phyloP scores from a whole-genome alignment of 2,888 invertebrate species.

The Rhaphigaster nebulosa region DNA sequence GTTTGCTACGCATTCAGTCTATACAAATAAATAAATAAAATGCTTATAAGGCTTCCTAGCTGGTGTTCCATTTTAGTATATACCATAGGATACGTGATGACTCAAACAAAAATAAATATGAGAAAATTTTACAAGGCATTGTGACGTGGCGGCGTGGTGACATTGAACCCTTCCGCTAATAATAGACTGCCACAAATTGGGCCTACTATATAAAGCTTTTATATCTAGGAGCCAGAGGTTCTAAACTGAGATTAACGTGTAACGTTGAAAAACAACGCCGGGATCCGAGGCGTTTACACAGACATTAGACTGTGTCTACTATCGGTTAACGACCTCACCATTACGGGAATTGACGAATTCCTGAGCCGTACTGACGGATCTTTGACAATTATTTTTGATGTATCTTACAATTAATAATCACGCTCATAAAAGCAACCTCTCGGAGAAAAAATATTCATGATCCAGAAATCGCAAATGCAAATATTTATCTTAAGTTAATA shows the following conservation, averaged over 20 bases:
- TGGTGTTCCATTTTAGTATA: background rate
- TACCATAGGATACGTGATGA: background rate
- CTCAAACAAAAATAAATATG: background rate
- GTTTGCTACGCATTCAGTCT: background rate
- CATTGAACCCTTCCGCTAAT: constrained; percentile 11
- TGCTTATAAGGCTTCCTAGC: background rate
- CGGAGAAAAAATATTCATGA: background rate
- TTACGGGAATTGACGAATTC: constrained; percentile 33
- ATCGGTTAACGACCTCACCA: constrained; percentile 25
- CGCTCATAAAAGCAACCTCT: background rate
- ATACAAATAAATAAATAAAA: background rate
- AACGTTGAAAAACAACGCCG: background rate
- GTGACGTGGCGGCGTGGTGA: background rate
- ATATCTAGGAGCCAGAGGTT: background rate
- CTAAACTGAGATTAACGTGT: constrained; percentile 20
- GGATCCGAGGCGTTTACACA: background rate
- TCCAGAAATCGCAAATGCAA: no score
- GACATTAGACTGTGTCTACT: background rate
- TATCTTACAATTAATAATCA: background rate
- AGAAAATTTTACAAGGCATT: constrained; percentile 4
- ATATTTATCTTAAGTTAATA: no score
- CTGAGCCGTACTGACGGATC: background rate
- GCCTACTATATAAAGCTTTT: constrained; percentile 39
- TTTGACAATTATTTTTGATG: background rate
- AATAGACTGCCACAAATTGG: constrained; percentile 46